Base-by-base conservation (phyloP, 2,797 vertebrate genomes). In the Melopsittacus undulatus region DNA sequence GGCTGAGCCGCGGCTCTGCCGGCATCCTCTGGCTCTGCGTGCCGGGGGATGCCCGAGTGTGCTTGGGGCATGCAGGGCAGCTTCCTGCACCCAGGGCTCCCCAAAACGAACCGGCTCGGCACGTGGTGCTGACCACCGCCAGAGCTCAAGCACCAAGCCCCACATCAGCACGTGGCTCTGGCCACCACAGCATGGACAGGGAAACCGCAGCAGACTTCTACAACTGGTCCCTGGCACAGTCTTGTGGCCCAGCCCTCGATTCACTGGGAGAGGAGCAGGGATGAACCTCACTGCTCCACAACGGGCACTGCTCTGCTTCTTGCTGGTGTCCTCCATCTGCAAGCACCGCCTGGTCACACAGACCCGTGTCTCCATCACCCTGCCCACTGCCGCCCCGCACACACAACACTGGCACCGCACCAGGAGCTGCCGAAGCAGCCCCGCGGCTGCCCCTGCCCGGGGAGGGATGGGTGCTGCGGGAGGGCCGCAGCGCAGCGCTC, bases 61-160 rank as follows among this genome's bases (percentile, higher is more conserved):
- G 42, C 73, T 29, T 7, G 13, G 61, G 34, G 4, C 1, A 0
- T 21, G 66, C 10, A 30, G 30, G 23, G 16, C 0, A 1, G 7
- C 46, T 24, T 52, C 26, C 32, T 5, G 30, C n/a, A 24, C 66
- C 48, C 22, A 1, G 2, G 0, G 3, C 18, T 36, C 14, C 51
- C 36, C 0, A 0, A 19, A 23, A 7, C 0, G 4, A 78, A 30
- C 57, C 84, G 38, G 18, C 21, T 42, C n/a, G 1, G 0, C 7
- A 4, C 4, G 1, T 0, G 2, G 32, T 38, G 43, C 29, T 2
- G 2, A 7, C 7, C 1, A 5, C 56, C 9, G 43, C 64, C 19
- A 2, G 29, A 63, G 56, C 40, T 51, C 59, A 15, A 34, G 38
- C 49, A 34, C 42, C 0, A 2, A 81, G 11, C 48, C 51, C 38